Percentiles rank a stretch among this genome's conserved stretches.
These are phyloP conservation scores for Poecile atricapillus DNA, from an alignment of 2,113 vertebrate species.

Conservation along the genomic window DNA sequence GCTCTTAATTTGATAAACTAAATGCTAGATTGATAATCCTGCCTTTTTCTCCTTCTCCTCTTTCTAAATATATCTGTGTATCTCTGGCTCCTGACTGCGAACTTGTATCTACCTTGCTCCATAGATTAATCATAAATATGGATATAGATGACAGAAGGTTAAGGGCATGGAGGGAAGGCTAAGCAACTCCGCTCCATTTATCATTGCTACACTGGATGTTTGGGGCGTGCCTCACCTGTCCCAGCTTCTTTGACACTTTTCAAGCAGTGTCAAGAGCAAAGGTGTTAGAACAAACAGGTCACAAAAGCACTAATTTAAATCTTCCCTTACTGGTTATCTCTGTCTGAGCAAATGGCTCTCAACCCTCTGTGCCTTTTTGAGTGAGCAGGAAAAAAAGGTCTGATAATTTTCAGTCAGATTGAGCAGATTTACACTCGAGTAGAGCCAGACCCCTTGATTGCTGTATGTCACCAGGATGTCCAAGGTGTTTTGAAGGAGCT, in stretches of 20 bases:
- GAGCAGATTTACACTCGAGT: neutral
- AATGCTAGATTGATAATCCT: conserved; percentile 41
- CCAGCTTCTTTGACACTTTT: neutral
- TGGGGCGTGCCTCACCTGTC: neutral
- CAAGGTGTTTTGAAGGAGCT: neutral
- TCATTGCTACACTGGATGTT: neutral
- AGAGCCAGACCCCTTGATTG: neutral
- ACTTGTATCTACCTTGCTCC: neutral
- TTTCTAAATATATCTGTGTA: conserved; percentile 49
- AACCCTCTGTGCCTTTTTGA: neutral
- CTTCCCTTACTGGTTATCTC: neutral
- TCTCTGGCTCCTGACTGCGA: conserved; percentile 1
- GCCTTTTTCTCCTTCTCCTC: neutral
- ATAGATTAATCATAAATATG: conserved; percentile 60
- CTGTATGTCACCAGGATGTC: neutral
- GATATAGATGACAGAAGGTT: conserved; percentile 37
- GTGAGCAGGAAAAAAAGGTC: neutral
- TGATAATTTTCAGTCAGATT: neutral
- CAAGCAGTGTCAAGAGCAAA: conserved; percentile 23
- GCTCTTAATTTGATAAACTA: conserved; percentile 54
- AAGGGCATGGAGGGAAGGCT: conserved; percentile 7
- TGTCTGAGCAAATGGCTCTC: neutral
- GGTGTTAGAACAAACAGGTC: neutral
- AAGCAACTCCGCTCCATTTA: neutral
- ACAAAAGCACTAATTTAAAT: neutral